A percentile compares a stretch with the other conserved stretches of the same genome.
phyloP scores from a whole-genome alignment of 2,113 vertebrate genomes.

The Brachirus orientalis region DNA sequence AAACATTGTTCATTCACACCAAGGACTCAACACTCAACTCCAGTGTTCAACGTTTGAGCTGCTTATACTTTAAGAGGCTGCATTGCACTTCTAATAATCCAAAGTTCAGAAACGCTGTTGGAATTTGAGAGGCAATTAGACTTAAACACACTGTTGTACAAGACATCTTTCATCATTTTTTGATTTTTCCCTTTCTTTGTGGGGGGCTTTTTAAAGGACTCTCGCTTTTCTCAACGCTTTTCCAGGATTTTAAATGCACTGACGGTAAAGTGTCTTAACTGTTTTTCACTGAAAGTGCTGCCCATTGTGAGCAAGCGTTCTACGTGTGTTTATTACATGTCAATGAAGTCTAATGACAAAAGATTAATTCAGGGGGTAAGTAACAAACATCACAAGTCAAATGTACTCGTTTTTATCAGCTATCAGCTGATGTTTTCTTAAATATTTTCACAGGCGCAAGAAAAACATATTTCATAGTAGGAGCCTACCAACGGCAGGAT shows the following conservation, averaged over 20 bases:
- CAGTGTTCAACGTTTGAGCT: constrained; percentile 24
- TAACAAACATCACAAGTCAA: neutral
- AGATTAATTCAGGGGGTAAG: constrained; percentile 41
- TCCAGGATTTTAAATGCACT: constrained; percentile 7
- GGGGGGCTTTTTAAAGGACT: constrained; percentile 1
- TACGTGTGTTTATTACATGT: no score
- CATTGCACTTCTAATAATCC: constrained; percentile 65
- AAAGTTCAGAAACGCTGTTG: constrained; percentile 53
- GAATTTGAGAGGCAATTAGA: constrained; percentile 72
- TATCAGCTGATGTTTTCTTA: neutral
- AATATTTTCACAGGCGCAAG: constrained; percentile 30
- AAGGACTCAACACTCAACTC: constrained; percentile 38
- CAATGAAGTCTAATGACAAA: neutral
- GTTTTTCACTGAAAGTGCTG: no score
- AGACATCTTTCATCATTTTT: constrained; percentile 2
- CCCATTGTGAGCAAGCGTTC: no score
- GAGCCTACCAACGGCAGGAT: constrained; percentile 7
- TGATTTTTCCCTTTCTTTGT: constrained; percentile 4
- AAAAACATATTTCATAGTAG: constrained; percentile 1
- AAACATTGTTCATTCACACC: constrained; percentile 22
- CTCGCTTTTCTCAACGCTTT: constrained; percentile 5
- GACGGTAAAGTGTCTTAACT: no score
- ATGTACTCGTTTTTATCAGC: no score
- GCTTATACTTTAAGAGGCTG: constrained; percentile 45
- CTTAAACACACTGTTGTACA: constrained; percentile 14